Evolutionary conservation across 2,113 vertebrate species (phyloP).

Genomic region (Megaceryle maxima): DNA sequence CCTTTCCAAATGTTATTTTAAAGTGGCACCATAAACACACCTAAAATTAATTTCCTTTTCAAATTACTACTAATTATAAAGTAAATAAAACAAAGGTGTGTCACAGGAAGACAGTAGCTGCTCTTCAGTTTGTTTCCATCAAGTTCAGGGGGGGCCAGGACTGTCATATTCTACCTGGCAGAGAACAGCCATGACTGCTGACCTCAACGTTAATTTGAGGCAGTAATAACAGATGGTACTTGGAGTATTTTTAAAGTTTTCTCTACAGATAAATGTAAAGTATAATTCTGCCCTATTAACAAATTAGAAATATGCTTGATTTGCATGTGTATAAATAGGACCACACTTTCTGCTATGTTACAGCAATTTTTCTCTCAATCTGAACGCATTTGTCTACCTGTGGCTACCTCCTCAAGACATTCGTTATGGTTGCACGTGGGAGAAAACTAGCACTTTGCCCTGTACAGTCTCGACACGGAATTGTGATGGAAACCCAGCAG

Average conservation of each 20-base stretch:
- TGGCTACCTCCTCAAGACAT: neutral
- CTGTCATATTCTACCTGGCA: neutral
- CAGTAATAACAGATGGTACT: neutral
- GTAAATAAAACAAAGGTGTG: neutral
- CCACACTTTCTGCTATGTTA: neutral
- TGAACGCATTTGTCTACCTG: neutral
- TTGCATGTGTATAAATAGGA: neutral
- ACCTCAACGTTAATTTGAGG: accelerated
- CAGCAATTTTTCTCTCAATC: neutral
- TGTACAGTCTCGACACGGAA: neutral
- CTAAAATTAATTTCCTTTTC: neutral
- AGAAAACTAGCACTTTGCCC: accelerated
- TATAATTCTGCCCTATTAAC: neutral
- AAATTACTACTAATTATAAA: neutral
- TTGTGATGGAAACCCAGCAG: neutral
- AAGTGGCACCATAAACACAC: neutral
- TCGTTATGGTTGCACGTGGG: too few relatives aligned
- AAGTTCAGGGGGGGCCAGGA: neutral
- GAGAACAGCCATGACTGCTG: neutral
- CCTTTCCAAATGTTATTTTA: neutral
- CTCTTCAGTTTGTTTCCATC: neutral
- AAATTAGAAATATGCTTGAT: neutral
- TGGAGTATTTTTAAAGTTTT: neutral
- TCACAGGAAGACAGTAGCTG: neutral
- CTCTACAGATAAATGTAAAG: too few relatives aligned